Base-by-base conservation (phyloP, 2,113 vertebrate genomes). In the Urocolius indicus region DNA sequence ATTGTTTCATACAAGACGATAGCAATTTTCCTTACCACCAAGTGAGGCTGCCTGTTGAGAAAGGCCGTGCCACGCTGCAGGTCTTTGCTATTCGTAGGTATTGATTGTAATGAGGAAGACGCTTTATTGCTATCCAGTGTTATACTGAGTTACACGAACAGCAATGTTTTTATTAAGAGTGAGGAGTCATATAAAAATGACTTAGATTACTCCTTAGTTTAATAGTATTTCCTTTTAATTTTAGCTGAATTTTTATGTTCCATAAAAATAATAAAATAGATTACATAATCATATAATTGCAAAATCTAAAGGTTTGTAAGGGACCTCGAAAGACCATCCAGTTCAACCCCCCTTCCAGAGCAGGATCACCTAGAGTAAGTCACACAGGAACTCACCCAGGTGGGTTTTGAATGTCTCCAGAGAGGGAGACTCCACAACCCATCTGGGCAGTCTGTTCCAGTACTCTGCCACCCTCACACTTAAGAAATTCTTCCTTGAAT, bases 21-120 rank as follows among this genome's bases (percentile, higher is more conserved):
- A 94, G 89, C 87, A 94, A 96, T 98, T 98, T 97, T 90, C 95
- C 67, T 96, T 94, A 95, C 97, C 97, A 98, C 95, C 93, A 91
- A 93, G 95, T 84, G 93, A 95, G 97, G 95, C 86, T 96, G 95
- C 98, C 97, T 84, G 11, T 96, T 62, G 95, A 98, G 97, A 98
- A 97, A 95, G 97, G 94, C 95, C 97, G 94, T 96, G 97, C 89
- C 9, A 46, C 61, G 10, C 95, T 95, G 96, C 95, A 98, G 84
- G 90, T 91, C 97, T 98, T 98, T 95, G 91, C 92, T 97, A 96
- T 98, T 98, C 98, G 97, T 97, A 87, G 95, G 84, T 94, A 96
- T 96, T 95, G 96, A 98, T 89, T 98, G 96, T 98, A 98, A 98
- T 98, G 96, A 98, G 95, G 95, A 96, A 96, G 87, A 91, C n/a